Evolutionary conservation across 2,113 vertebrate genomes (phyloP), one percentile per base, ranked within the genome.

Genomic region (Panthera uncia): DNA sequence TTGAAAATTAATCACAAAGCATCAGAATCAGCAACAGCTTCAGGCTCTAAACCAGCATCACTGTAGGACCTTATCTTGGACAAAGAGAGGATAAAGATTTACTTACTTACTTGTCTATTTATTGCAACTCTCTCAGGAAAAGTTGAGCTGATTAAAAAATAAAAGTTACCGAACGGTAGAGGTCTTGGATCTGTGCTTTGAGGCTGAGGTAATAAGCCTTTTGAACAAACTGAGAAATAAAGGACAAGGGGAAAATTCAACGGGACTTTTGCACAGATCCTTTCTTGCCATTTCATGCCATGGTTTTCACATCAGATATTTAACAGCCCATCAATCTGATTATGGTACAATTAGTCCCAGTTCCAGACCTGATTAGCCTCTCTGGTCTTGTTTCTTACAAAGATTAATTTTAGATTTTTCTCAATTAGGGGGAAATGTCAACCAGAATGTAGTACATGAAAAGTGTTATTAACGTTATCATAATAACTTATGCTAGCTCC

Each of bases 341-440:
- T 89, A 97, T 21, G 12, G 52, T 57, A n/a, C 91, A 94, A 97
- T 98, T 98, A 97, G 89, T 94, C 85, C 89, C 93, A 83, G 85
- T 97, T 97, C 91, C 82, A 97, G 93, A 83, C 86, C 91, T 97
- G 97, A 97, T 97, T 98, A 97, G 91, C 80, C 78, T 93, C 85
- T 86, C 95, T 91, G 55, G 63, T 61, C 95, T 93, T 84, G 21
- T 94, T 95, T 87, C 97, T 97, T 74, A 94, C 57, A 74, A 95
- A 98, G 96, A 98, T 97, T 89, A 96, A 97, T 97, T 97, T 95
- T 92, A 90, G 97, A 82, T 71, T 92, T 95, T 92, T 90, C 83
- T 96, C 96, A 94, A 95, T 97, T 95, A 97, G 83, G 89, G 97
- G 80, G 65, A 95, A 97, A 97, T 97, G 98, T 93, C 95, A 97